Evolutionary conservation across 2,113 vertebrate genomes (phyloP).

Genomic region (Motacilla alba): DNA sequence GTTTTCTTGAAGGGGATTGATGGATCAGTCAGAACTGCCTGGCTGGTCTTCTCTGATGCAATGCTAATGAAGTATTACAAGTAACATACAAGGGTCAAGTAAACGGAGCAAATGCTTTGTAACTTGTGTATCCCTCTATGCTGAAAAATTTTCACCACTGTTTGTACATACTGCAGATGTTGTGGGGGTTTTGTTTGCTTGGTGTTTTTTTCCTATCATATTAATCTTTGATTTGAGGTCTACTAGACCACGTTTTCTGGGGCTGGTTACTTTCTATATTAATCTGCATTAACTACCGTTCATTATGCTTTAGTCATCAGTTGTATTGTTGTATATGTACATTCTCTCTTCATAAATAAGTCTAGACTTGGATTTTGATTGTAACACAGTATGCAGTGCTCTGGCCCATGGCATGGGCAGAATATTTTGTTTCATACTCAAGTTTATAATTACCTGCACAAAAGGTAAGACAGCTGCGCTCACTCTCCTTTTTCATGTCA

Average conservation of each 20-base stretch:
- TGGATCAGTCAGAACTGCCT: background rate
- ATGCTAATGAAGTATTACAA: background rate
- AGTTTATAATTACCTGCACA: background rate
- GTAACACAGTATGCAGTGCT: background rate
- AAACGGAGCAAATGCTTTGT: background rate
- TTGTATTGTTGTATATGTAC: background rate
- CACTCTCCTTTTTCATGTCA: background rate
- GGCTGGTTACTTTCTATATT: background rate
- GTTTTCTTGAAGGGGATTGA: background rate
- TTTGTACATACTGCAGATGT: background rate
- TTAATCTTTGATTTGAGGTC: background rate
- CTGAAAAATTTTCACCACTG: background rate
- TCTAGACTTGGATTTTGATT: background rate
- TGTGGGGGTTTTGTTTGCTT: background rate
- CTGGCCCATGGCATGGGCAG: background rate
- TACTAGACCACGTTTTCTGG: background rate
- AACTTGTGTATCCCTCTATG: background rate
- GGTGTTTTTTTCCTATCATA: fast-evolving
- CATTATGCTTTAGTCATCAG: background rate
- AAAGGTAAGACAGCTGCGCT: background rate
- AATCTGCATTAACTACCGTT: background rate
- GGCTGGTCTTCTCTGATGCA: background rate
- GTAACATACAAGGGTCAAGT: background rate
- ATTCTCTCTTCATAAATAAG: background rate
- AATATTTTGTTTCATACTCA: background rate